phyloP scores from a whole-genome alignment of 92 coral and sea anemone species.

The Pocillopora grandis region DNA sequence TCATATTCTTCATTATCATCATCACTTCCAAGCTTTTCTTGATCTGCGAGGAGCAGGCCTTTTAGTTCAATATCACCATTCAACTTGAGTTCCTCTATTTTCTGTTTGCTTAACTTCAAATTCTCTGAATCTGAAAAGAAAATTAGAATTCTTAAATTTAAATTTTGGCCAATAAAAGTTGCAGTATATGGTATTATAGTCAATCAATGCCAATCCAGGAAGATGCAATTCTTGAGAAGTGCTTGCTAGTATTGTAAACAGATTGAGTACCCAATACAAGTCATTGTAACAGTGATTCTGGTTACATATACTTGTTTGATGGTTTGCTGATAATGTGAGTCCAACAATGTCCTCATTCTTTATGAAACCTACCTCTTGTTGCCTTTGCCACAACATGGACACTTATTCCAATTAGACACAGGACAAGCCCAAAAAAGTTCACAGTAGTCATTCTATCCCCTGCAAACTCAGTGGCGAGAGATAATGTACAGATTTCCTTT shows the following conservation, averaged over 20 bases:
- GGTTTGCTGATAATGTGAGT: no score
- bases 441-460: slow-evolving; percentile 90
- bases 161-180: background rate
- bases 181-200: background rate
- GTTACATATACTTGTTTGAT: no score
- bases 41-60: slow-evolving; percentile 34
- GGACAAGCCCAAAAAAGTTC: slow-evolving; percentile 83
- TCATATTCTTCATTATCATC: slow-evolving; percentile 39
- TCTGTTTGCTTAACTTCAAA: background rate
- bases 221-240: background rate
- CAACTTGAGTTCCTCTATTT: slow-evolving; percentile 15
- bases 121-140: slow-evolving; percentile 23
- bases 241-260: no score
- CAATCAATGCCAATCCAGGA: background rate
- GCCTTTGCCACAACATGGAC: slow-evolving; percentile 90
- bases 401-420: slow-evolving; percentile 85
- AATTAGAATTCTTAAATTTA: background rate
- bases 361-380: slow-evolving; percentile 66
- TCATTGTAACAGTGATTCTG: no score
- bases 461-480: slow-evolving; percentile 92
- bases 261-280: no score
- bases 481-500: slow-evolving; percentile 88
- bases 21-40: slow-evolving; percentile 24
- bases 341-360: background rate
- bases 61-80: slow-evolving; percentile 33